Evolutionary conservation across 1,140 invertebrate genomes (phyloP).

Genomic region (Eriosoma lanigerum): DNA sequence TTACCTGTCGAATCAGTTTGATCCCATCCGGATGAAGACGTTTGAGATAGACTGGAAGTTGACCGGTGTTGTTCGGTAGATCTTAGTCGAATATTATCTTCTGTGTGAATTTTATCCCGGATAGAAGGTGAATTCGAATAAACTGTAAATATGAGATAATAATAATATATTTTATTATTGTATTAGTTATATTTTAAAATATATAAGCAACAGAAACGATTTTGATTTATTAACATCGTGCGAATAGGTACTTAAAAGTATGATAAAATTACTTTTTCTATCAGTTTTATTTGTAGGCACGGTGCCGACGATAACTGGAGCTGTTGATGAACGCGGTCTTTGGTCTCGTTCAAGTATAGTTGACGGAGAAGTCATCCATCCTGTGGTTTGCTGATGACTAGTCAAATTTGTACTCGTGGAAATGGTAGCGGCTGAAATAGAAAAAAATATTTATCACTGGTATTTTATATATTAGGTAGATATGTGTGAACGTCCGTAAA

Average conservation of each 20-base stretch:
- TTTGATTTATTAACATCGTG: no score
- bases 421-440: slow-evolving; percentile 11
- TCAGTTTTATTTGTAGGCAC: slow-evolving; percentile 31
- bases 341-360: slow-evolving; percentile 25
- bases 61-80: slow-evolving; percentile 31
- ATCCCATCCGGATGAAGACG: slow-evolving; percentile 45
- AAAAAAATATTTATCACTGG: not conserved
- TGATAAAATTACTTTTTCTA: slow-evolving; percentile 23
- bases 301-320: slow-evolving; percentile 35
- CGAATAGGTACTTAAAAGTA: no score
- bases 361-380: slow-evolving; percentile 1
- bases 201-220: no score
- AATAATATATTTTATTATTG: not conserved
- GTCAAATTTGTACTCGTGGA: slow-evolving; percentile 40
- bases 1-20: slow-evolving; percentile 35
- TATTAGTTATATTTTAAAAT: no score
- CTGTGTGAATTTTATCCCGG: slow-evolving; percentile 2
- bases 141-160: not conserved
- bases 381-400: slow-evolving; percentile 38
- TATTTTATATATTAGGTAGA: not conserved
- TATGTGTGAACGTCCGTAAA: not conserved
- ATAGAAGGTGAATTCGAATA: slow-evolving; percentile 13
- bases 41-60: slow-evolving; percentile 39
- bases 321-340: slow-evolving; percentile 37
- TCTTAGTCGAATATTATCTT: not conserved